phyloP scores from a whole-genome alignment of 2,797 vertebrate species.

The Eleutherodactylus coqui region DNA sequence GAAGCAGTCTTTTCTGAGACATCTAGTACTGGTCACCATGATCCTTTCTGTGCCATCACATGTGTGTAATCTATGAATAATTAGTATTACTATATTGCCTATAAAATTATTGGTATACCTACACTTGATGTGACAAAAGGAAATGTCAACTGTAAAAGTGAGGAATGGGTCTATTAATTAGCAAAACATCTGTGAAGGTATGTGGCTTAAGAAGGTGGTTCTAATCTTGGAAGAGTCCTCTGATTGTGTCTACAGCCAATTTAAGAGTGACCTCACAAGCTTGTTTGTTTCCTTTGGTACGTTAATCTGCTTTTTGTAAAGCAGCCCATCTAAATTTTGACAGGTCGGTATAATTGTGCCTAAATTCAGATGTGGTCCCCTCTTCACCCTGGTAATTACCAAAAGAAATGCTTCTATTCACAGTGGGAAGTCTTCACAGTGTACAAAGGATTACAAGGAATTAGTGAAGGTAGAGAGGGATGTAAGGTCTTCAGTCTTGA shows the following conservation, averaged over 20 bases:
- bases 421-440: constrained; percentile 25
- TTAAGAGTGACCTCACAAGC: not conserved
- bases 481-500: not conserved
- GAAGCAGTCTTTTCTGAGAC: not conserved
- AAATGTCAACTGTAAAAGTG: not conserved
- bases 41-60: not conserved
- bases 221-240: not conserved
- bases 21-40: not conserved
- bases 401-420: constrained; percentile 46
- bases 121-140: not conserved
- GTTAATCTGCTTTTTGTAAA: constrained; percentile 28
- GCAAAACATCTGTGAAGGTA: not conserved
- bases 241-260: not conserved
- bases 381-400: constrained; percentile 27
- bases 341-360: constrained; percentile 15
- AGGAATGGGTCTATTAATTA: not conserved
- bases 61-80: not conserved
- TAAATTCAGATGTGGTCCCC: constrained; percentile 16
- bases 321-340: not conserved
- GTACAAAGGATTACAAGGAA: constrained; percentile 44
- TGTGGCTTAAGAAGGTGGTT: not conserved
- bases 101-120: not conserved
- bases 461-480: constrained; percentile 40
- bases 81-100: not conserved
- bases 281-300: not conserved